Conservation (phyloP, 2,113 vertebrate species). For the Panurus biarmicus region DNA sequence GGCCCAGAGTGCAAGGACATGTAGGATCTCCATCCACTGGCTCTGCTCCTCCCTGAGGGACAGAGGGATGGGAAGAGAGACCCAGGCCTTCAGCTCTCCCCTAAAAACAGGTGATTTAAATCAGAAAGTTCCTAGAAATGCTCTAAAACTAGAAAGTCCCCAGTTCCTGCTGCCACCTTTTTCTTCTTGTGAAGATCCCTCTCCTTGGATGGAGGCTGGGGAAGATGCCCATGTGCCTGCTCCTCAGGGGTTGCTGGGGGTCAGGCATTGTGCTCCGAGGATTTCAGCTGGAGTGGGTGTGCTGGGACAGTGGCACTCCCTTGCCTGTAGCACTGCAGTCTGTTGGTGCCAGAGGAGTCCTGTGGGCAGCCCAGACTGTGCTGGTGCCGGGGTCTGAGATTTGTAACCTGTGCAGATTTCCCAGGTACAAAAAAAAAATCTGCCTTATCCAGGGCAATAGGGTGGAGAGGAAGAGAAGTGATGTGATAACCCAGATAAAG, state of each 20-base stretch:
- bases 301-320: neutral
- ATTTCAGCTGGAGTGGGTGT: neutral
- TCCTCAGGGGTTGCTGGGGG: neutral
- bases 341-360: neutral
- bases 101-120: neutral
- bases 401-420: neutral
- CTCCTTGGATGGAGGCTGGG: neutral
- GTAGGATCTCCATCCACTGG: neutral
- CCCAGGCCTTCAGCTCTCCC: neutral
- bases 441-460: neutral
- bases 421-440: neutral
- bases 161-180: neutral
- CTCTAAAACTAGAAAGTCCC: neutral
- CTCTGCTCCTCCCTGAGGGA: neutral
- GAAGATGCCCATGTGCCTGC: neutral
- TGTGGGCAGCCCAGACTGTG: neutral
- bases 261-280: rapidly evolving
- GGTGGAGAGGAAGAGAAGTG: neutral
- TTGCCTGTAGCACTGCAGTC: neutral
- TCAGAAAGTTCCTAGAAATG: neutral
- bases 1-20: neutral
- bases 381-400: neutral
- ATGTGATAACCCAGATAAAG: neutral
- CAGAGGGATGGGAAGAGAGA: neutral
- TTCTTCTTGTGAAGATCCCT: neutral